phyloP scores from a whole-genome alignment of 2,113 vertebrate genomes.

The Chiloscyllium plagiosum region DNA sequence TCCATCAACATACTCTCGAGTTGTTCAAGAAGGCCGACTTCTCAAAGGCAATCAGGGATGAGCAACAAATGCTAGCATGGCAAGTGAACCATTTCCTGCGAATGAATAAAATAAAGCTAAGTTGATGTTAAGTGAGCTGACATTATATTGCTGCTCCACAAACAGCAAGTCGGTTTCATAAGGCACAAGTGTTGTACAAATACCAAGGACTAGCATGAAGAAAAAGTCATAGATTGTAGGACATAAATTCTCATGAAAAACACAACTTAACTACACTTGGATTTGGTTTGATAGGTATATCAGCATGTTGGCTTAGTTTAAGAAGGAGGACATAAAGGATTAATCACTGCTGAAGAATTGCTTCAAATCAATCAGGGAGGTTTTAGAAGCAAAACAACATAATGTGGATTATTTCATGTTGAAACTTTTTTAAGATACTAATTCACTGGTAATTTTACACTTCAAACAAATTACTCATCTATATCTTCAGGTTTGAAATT shows the following conservation, averaged over 20 bases:
- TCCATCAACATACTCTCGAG: no score
- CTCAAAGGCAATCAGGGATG: no score
- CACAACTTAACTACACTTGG: not conserved
- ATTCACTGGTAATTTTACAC: not conserved
- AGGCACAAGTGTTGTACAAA: not conserved
- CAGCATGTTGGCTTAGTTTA: not conserved
- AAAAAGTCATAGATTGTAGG: not conserved
- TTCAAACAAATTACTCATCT: not conserved
- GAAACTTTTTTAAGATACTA: not conserved
- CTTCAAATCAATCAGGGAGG: not conserved
- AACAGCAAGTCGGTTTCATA: no score
- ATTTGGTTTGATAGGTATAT: not conserved
- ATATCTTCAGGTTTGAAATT: not conserved
- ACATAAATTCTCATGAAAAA: not conserved
- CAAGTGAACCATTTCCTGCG: no score
- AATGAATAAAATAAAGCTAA: not conserved
- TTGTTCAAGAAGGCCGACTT: no score
- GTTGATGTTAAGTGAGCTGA: not conserved
- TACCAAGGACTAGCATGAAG: not conserved
- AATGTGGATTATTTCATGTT: not conserved
- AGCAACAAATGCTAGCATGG: no score
- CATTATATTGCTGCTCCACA: no score
- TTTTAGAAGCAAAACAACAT: not conserved
- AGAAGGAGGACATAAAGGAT: not conserved
- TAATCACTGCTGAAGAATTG: not conserved